These are phyloP conservation scores for Microplitis demolitor DNA, from an alignment of 1,140 invertebrate genomes.

Conservation along the genomic window DNA sequence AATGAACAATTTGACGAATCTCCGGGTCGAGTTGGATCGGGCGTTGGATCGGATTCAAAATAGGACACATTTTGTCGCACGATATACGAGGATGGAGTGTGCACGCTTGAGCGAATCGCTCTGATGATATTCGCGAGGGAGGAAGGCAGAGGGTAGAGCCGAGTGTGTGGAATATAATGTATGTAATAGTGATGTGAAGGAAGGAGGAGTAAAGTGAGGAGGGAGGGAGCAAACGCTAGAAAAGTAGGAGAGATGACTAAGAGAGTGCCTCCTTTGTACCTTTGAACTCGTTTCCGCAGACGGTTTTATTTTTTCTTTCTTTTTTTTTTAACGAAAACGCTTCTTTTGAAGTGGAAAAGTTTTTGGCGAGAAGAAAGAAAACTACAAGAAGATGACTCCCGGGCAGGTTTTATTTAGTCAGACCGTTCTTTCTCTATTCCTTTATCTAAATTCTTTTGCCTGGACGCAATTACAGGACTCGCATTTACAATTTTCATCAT, in stretches of 20 bases:
- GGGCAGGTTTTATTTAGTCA: slow-evolving; percentile 42
- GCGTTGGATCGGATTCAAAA: slow-evolving; percentile 27
- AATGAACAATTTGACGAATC: background rate
- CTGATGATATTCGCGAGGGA: slow-evolving; percentile 25
- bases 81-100: background rate
- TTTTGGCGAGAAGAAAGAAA: slow-evolving; percentile 4
- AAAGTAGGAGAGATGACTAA: slow-evolving; percentile 9
- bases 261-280: slow-evolving; percentile 22
- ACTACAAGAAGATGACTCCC: slow-evolving; percentile 25
- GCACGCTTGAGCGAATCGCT: slow-evolving; percentile 13
- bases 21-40: background rate
- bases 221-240: background rate
- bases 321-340: slow-evolving; percentile 17
- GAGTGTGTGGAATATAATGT: background rate
- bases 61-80: slow-evolving; percentile 20
- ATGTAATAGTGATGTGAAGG: background rate
- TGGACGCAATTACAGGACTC: too few species aligned
- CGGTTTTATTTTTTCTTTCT: slow-evolving; percentile 5
- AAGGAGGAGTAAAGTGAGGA: background rate
- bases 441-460: background rate
- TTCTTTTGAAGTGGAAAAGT: slow-evolving; percentile 25
- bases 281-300: slow-evolving; percentile 23
- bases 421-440: slow-evolving; percentile 31
- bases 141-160: background rate
- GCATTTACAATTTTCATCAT: too few species aligned